These are phyloP conservation scores for Morus bassanus DNA, from an alignment of 2,797 vertebrate genomes.

Conservation along the genomic window DNA sequence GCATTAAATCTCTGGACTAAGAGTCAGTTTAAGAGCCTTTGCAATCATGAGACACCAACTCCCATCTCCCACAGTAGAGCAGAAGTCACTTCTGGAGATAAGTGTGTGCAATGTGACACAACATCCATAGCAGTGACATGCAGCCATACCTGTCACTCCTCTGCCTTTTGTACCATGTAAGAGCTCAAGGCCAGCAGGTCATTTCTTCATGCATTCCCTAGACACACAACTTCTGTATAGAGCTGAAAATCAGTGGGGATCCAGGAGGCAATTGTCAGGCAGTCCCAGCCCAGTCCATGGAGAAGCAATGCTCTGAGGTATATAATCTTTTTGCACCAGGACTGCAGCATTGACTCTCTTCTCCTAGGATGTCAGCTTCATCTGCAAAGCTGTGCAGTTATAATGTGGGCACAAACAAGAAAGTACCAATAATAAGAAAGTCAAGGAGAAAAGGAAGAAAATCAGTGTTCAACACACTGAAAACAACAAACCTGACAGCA, in stretches of 20 bases:
- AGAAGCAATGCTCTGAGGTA: background rate
- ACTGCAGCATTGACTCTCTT: background rate
- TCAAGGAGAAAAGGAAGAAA: background rate
- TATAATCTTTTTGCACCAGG: background rate
- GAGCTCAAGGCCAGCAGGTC: background rate
- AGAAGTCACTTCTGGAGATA: background rate
- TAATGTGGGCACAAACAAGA: background rate
- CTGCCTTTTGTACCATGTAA: background rate
- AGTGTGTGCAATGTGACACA: background rate
- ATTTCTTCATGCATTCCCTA: background rate
- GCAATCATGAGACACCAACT: background rate
- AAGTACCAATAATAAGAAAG: background rate
- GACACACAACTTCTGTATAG: background rate
- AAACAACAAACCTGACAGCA: conserved; percentile 36
- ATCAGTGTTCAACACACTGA: background rate
- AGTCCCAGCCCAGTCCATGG: background rate
- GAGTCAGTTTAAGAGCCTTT: background rate
- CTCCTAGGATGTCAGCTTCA: background rate
- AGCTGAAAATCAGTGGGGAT: background rate
- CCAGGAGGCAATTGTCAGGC: background rate
- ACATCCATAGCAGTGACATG: background rate
- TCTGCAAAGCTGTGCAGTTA: background rate
- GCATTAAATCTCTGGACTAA: background rate
- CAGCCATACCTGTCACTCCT: background rate
- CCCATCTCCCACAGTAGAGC: background rate